A percentile compares a stretch with the other conserved stretches of the same genome.
phyloP scores from a whole-genome alignment of 2,113 vertebrate genomes.

The Athene cunicularia region DNA sequence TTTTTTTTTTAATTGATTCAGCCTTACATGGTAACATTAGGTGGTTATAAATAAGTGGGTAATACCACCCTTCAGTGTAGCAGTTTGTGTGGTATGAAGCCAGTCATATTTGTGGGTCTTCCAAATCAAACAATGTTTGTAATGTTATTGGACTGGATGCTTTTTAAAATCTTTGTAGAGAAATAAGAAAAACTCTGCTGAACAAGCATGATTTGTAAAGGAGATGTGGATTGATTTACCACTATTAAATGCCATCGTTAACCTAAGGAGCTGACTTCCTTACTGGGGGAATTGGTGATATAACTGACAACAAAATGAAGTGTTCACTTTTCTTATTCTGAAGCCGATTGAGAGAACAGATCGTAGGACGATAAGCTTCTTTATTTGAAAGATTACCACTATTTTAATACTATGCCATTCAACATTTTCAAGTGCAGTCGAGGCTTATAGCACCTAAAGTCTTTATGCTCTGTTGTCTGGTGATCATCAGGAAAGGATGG shows the following conservation, averaged over 20 bases:
- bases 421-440: background rate
- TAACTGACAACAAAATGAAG: background rate
- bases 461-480: slow-evolving; percentile 15
- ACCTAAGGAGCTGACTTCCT: background rate
- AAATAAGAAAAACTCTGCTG: slow-evolving; percentile 18
- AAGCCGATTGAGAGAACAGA: background rate
- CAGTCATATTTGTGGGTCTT: slow-evolving; percentile 23
- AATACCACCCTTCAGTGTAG: slow-evolving; percentile 26
- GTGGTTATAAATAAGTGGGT: slow-evolving; percentile 52
- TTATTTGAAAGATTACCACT: background rate
- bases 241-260: background rate
- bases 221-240: background rate
- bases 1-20: slow-evolving; percentile 33
- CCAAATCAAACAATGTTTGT: slow-evolving; percentile 64
- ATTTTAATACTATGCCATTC: background rate
- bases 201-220: background rate
- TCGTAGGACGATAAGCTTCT: background rate
- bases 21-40: slow-evolving; percentile 14
- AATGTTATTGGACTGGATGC: background rate
- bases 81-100: slow-evolving; percentile 37
- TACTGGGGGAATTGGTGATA: background rate
- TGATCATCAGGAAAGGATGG: slow-evolving; percentile 37
- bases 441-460: background rate
- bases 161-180: slow-evolving; percentile 8
- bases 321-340: background rate